Evolutionary conservation across 2,113 vertebrate genomes (phyloP).

Genomic region (Connochaetes taurinus): DNA sequence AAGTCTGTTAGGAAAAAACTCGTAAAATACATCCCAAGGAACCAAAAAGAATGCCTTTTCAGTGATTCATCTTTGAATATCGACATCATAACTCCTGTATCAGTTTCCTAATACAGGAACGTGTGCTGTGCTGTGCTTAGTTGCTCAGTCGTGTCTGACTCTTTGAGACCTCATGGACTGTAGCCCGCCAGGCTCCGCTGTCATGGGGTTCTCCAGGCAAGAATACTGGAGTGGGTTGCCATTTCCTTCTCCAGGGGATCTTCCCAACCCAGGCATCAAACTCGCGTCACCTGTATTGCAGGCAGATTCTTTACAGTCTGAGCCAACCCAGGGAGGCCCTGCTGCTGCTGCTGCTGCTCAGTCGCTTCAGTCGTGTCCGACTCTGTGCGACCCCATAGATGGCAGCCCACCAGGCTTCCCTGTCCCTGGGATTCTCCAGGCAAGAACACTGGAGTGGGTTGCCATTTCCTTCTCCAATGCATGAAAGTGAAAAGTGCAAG

Average conservation of each 20-base stretch:
- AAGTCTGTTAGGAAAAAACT: neutral
- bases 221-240: neutral
- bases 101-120: neutral
- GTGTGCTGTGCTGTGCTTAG: neutral
- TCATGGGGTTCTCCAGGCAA: neutral
- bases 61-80: rapidly evolving
- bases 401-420: no score
- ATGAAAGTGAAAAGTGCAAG: no score
- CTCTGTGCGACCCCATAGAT: no score
- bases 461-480: no score
- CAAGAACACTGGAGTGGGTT: no score
- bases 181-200: neutral
- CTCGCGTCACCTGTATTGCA: neutral
- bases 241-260: neutral
- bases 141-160: neutral
- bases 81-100: rapidly evolving
- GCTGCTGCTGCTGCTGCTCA: no score
- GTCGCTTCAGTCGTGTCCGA: no score
- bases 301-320: neutral
- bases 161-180: neutral
- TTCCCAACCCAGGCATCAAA: neutral
- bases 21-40: neutral
- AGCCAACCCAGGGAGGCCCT: neutral
- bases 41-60: neutral
- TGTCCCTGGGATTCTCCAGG: no score